Percentiles rank a stretch among this genome's conserved stretches.
Evolutionary conservation across 1,140 invertebrate species (phyloP).

Genomic region (Trachymyrmex septentrionalis): DNA sequence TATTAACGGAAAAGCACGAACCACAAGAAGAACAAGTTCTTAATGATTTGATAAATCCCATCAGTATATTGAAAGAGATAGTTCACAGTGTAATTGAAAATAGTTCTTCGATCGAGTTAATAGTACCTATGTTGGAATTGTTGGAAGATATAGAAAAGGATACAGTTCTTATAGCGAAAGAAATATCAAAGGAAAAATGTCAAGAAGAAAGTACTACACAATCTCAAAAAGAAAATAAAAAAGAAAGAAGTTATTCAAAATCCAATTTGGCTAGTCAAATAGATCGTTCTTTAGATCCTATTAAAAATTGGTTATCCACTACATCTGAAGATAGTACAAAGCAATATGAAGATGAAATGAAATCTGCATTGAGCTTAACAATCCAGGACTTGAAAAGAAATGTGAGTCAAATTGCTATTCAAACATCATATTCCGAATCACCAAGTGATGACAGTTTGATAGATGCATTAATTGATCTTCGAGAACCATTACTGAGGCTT

Average conservation of each 20-base stretch:
- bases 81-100: slow-evolving; percentile 67
- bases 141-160: slow-evolving; percentile 81
- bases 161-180: slow-evolving; percentile 70
- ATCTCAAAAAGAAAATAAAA: slow-evolving; percentile 25
- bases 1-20: slow-evolving; percentile 77
- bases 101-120: slow-evolving; percentile 42
- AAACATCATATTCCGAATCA: slow-evolving; percentile 76
- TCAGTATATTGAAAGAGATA: slow-evolving; percentile 74
- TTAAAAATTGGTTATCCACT: slow-evolving; percentile 74
- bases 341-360: slow-evolving; percentile 54
- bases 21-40: slow-evolving; percentile 74
- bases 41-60: slow-evolving; percentile 72
- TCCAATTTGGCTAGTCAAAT: slow-evolving; percentile 48
- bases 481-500: slow-evolving; percentile 73
- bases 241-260: not conserved
- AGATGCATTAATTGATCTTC: slow-evolving; percentile 70
- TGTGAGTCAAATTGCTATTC: slow-evolving; percentile 73
- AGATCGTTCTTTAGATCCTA: slow-evolving; percentile 69
- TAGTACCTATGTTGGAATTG: slow-evolving; percentile 74
- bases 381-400: slow-evolving; percentile 72
- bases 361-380: slow-evolving; percentile 58
- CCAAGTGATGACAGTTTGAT: slow-evolving; percentile 74
- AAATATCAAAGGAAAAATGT: slow-evolving; percentile 70
- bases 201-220: slow-evolving; percentile 27
- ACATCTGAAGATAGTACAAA: slow-evolving; percentile 63